Conservation (phyloP, 2,113 vertebrate genomes). For the Mustelus asterias region DNA sequence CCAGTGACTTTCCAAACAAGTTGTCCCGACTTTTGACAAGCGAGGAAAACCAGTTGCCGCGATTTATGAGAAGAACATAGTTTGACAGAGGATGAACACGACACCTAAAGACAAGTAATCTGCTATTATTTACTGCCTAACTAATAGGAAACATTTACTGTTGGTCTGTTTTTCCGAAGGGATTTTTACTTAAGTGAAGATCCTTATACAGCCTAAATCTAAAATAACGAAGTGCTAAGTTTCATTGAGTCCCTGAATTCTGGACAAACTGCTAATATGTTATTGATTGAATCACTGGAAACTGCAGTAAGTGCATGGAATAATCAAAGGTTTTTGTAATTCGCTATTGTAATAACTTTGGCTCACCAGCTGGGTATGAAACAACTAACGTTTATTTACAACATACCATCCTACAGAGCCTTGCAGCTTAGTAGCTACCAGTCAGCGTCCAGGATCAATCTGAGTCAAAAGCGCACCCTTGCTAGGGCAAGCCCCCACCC, state of each 20-base stretch:
- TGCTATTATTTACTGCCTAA: not conserved
- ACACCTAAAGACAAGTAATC: not conserved
- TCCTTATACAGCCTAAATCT: constrained; percentile 3
- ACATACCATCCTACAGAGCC: too few species aligned
- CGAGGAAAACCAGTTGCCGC: not conserved
- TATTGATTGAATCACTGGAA: constrained; percentile 2
- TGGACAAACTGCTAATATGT: not conserved
- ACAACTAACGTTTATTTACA: too few species aligned
- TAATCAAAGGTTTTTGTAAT: not conserved
- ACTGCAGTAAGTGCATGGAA: not conserved
- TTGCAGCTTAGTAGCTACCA: too few species aligned
- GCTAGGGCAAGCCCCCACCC: too few species aligned
- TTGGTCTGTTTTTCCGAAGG: not conserved
- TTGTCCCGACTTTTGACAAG: not conserved
- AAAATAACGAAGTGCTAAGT: not conserved
- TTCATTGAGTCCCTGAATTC: constrained; percentile 2
- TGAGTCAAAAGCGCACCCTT: too few species aligned
- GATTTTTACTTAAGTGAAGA: not conserved
- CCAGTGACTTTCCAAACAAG: not conserved
- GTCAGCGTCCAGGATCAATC: too few species aligned
- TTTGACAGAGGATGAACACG: not conserved
- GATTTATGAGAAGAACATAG: not conserved
- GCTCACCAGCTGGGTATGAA: too few species aligned
- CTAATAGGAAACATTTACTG: not conserved
- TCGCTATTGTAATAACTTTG: not conserved